Percentiles rank a stretch among this genome's conserved stretches.
These are phyloP conservation scores for Centropus bengalensis DNA, from an alignment of 2,113 vertebrate species.

Conservation along the genomic window DNA sequence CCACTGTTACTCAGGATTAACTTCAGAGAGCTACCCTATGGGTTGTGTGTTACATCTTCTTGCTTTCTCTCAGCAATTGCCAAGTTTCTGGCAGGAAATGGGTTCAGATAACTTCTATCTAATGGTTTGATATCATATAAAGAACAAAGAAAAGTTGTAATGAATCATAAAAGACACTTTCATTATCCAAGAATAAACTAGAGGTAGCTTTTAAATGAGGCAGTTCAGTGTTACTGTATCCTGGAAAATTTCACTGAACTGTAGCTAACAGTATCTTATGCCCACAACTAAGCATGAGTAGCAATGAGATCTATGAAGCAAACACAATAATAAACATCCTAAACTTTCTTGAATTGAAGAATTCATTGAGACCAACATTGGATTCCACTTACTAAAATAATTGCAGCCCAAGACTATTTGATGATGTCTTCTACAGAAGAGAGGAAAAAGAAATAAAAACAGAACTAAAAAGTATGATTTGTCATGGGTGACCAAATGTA, in stretches of 20 bases:
- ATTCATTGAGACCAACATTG: not conserved
- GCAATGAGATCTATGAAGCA: constrained; percentile 6
- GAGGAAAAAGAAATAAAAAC: not conserved
- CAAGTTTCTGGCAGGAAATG: not conserved
- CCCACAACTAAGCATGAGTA: not conserved
- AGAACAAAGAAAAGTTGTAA: constrained; percentile 25
- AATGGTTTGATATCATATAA: constrained; percentile 13
- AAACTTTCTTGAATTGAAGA: constrained; percentile 20
- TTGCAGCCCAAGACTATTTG: not conserved
- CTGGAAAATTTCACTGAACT: constrained; percentile 28
- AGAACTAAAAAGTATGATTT: constrained; percentile 3
- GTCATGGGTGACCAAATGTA: constrained; percentile 1
- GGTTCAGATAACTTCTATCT: constrained; percentile 39
- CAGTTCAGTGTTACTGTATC: not conserved
- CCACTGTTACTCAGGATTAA: not conserved
- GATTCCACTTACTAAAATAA: constrained; percentile 33
- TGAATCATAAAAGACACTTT: constrained; percentile 59
- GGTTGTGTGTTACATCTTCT: not conserved
- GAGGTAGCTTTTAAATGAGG: constrained; percentile 38
- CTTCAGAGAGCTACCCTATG: not conserved
- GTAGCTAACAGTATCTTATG: not conserved
- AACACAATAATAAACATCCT: constrained; percentile 9
- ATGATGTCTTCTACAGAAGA: not conserved
- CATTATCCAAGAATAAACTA: constrained; percentile 57
- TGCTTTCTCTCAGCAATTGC: not conserved